Evolutionary conservation across 2,113 vertebrate genomes (phyloP).

Genomic region (Ptychochromis oligacanthus): DNA sequence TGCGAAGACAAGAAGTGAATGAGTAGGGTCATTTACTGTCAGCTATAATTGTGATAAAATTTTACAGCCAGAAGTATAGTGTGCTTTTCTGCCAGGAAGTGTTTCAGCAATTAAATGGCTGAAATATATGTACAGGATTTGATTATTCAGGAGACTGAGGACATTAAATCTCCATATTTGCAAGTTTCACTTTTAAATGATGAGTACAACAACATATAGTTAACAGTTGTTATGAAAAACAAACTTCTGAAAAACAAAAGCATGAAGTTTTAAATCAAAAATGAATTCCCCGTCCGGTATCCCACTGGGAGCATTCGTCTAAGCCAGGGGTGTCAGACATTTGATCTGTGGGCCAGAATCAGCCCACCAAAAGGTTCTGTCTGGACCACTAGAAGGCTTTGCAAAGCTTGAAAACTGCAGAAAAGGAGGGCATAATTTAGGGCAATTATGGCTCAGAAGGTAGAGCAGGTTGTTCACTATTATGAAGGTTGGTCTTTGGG

Average conservation of each 20-base stretch:
- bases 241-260: not conserved
- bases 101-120: constrained; percentile 46
- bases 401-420: not conserved
- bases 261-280: not conserved
- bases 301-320: not conserved
- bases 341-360: not conserved
- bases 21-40: constrained; percentile 32
- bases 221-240: not conserved
- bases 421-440: not conserved
- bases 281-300: not conserved
- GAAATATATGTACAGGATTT: constrained; percentile 11
- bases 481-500: not conserved
- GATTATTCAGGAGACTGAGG: not conserved
- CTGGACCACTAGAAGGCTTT: not conserved
- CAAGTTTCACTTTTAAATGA: constrained; percentile 8
- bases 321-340: not conserved
- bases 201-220: not conserved
- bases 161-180: constrained; percentile 3
- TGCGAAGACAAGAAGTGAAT: constrained; percentile 14
- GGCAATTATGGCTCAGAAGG: not conserved
- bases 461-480: not conserved
- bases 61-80: constrained; percentile 29
- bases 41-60: constrained; percentile 42
- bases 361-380: not conserved
- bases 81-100: constrained; percentile 28